Conservation (phyloP, 2,888 invertebrate species). For the Sinopyrophorus schimmeli region DNA sequence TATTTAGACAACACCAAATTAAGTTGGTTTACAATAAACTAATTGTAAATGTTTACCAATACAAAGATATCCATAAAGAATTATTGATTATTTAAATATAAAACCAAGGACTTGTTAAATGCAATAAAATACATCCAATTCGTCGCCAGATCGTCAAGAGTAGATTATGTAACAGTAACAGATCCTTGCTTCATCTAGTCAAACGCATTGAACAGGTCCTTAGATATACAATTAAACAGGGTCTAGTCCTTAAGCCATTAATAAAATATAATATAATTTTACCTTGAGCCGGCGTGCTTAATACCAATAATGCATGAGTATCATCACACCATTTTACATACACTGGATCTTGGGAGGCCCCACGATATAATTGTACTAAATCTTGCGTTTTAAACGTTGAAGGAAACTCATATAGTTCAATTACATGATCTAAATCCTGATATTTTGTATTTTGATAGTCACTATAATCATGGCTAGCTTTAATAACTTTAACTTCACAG, state of each 20-base stretch:
- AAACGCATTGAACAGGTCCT: not conserved
- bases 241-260: too few relatives aligned
- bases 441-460: constrained; percentile 39
- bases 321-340: constrained; percentile 54
- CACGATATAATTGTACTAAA: constrained; percentile 51
- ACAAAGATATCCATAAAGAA: not conserved
- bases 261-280: constrained; percentile 14
- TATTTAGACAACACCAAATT: constrained; percentile 1
- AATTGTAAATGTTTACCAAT: not conserved
- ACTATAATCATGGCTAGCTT: constrained; percentile 47
- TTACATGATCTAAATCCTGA: constrained; percentile 52
- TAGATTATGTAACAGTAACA: not conserved
- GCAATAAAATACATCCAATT: too few relatives aligned
- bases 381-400: constrained; percentile 51
- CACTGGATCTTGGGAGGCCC: constrained; percentile 50
- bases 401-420: constrained; percentile 53
- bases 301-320: constrained; percentile 52
- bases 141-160: not conserved
- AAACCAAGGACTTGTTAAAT: too few relatives aligned
- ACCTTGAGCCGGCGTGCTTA: constrained; percentile 52
- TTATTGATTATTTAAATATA: not conserved
- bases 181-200: not conserved
- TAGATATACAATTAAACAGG: not conserved
- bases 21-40: too few relatives aligned
- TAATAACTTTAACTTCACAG: constrained; percentile 44